Evolutionary conservation across 2,797 vertebrate genomes (phyloP).

Genomic region (Protonibea diacanthus): DNA sequence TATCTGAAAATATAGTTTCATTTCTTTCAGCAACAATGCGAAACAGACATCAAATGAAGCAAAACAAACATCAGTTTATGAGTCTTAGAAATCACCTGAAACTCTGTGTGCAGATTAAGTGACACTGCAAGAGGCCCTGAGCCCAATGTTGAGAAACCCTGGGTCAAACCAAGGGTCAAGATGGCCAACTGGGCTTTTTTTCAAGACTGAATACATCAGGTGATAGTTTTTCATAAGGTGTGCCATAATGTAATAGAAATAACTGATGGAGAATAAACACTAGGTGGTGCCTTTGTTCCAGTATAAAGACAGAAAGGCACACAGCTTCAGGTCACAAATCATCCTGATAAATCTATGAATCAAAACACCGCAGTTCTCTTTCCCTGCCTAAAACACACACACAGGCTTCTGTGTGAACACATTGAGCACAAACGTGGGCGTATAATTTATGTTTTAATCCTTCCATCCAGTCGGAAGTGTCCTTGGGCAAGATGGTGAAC

Average conservation of each 20-base stretch:
- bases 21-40: neutral
- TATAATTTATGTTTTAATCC: neutral
- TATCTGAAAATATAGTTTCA: neutral
- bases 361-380: neutral
- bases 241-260: neutral
- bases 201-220: neutral
- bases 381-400: neutral
- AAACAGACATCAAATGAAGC: no score
- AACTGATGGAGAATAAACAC: neutral
- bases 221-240: neutral
- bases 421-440: neutral
- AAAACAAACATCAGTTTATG: neutral
- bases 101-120: neutral
- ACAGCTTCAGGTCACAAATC: neutral
- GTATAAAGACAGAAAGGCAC: neutral
- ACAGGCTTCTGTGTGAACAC: neutral
- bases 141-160: neutral
- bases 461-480: no score
- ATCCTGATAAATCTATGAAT: no score
- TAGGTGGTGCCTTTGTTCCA: slow-evolving; percentile 5
- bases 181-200: neutral
- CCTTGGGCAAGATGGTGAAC: no score
- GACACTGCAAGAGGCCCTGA: neutral
- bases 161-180: neutral
- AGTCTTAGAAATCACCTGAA: no score